Evolutionary conservation across 2,113 vertebrate genomes (phyloP), one percentile per base, ranked within the genome.

Genomic region (Ranitomeya variabilis): DNA sequence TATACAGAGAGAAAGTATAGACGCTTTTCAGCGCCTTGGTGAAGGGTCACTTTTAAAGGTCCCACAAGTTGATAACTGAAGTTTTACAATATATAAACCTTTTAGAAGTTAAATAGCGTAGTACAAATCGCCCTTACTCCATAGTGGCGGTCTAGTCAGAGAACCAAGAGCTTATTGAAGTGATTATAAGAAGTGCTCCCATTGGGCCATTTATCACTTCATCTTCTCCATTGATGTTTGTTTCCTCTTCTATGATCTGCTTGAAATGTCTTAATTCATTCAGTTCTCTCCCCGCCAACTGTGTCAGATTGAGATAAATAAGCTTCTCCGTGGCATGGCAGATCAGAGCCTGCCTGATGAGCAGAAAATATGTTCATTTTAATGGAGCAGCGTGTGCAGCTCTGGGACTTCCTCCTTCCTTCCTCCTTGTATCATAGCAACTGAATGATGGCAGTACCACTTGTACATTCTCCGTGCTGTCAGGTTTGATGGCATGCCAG

Each of bases 401-500:
- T 80, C 55, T 18, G 55, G 23, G 55, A 55, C 77, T 80, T 23
- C 54, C 77, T 57, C 54, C 76, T 57, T 57, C n/a, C 54, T 80
- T 80, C 78, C 54, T 74, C 19, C 79, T 45, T 62, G 57, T 60
- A 37, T 37, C 79, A 37, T 81, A 60, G 79, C 79, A 81, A 81
- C 79, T 19, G 57, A 62, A 45, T 45, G 23, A 81, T 81, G 79
- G 79, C 79, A 81, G 55, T 7, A 62, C 79, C 79, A 21, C 37
- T 62, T 81, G 55, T 60, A 37, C 57, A 31, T 15, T 81, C 54
- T 59, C 78, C 55, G n/a, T 26, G 23, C 78, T 80, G 55, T 59
- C 26, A 10, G 16, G 37, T 80, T 79, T 60, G 78, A 80, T 80
- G 78, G 57, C 23, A 60, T 62, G 79, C 79, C 79, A 81, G 79